Percentiles rank a stretch among this genome's conserved stretches.
Conservation (phyloP, 2,113 vertebrate genomes). For the Oncorhynchus kisutch region DNA sequence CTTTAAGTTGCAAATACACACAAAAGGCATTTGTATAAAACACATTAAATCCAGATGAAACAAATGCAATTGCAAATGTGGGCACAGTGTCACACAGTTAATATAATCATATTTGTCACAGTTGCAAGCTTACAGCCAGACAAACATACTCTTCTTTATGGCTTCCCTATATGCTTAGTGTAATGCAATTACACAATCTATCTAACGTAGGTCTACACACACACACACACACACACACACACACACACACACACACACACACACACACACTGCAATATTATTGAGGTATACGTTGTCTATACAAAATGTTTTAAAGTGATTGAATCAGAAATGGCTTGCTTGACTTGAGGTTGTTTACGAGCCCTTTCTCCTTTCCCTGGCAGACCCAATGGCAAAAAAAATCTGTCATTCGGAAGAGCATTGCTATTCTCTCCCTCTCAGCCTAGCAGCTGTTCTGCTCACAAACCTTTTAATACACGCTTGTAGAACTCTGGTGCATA, state of each 20-base stretch:
- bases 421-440: slow-evolving; percentile 33
- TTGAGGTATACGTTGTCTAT: slow-evolving; percentile 4
- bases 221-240: not conserved
- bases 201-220: not conserved
- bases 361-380: slow-evolving; percentile 3
- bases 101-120: slow-evolving; percentile 45
- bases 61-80: not conserved
- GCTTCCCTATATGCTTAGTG: slow-evolving; percentile 6
- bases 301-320: not conserved
- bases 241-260: not conserved
- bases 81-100: slow-evolving; percentile 37
- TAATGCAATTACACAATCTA: slow-evolving; percentile 1
- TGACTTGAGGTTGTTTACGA: slow-evolving; percentile 28
- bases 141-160: slow-evolving; percentile 26
- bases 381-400: slow-evolving; percentile 27
- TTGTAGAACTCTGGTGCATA: slow-evolving; percentile 43
- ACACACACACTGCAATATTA: not conserved
- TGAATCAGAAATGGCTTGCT: not conserved
- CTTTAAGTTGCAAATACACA: not conserved
- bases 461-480: slow-evolving; percentile 57
- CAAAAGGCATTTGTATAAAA: not conserved
- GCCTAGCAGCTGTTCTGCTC: slow-evolving; percentile 63
- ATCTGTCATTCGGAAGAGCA: slow-evolving; percentile 10
- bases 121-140: slow-evolving; percentile 5
- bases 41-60: slow-evolving; percentile 6